phyloP scores from a whole-genome alignment of 2,797 vertebrate genomes.

The Megalops cyprinoides region DNA sequence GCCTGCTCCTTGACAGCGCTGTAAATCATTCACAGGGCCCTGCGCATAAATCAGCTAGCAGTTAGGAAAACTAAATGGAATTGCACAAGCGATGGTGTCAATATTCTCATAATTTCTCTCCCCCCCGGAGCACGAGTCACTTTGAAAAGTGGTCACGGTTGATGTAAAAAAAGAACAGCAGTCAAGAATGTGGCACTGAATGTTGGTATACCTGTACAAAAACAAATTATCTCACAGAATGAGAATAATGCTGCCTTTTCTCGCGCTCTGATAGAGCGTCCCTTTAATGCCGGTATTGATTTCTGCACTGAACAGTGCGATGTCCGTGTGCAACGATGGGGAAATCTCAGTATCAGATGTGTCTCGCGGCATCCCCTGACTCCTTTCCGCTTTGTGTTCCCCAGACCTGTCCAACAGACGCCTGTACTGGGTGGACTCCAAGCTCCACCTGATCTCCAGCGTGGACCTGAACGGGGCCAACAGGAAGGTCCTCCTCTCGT shows the following conservation, averaged over 20 bases:
- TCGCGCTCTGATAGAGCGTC: not conserved
- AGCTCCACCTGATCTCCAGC: constrained; percentile 93
- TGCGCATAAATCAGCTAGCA: constrained; percentile 45
- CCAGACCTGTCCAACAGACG: constrained; percentile 92
- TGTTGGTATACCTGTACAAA: not conserved
- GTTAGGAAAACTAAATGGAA: constrained; percentile 47
- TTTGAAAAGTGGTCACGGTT: constrained; percentile 39
- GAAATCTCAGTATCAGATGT: not conserved
- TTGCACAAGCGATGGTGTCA: constrained; percentile 38
- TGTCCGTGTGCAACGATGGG: not conserved
- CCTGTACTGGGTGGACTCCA: constrained; percentile 99
- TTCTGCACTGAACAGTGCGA: constrained; percentile 8
- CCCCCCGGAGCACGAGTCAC: constrained; percentile 32
- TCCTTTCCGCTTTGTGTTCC: not conserved
- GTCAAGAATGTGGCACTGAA: constrained; percentile 8
- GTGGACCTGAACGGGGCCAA: constrained; percentile 92
- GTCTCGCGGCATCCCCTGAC: not conserved
- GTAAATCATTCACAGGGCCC: constrained; percentile 35
- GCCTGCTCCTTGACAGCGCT: constrained; percentile 27
- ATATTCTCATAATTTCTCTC: constrained; percentile 44
- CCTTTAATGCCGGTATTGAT: constrained; percentile 24
- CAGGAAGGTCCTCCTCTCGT: constrained; percentile 90
- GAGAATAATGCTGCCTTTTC: not conserved
- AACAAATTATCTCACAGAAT: constrained; percentile 12
- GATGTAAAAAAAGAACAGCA: not conserved